Percentiles rank a stretch among this genome's conserved stretches.
Conservation (phyloP, 2,113 vertebrate genomes). For the Pygoscelis adeliae region DNA sequence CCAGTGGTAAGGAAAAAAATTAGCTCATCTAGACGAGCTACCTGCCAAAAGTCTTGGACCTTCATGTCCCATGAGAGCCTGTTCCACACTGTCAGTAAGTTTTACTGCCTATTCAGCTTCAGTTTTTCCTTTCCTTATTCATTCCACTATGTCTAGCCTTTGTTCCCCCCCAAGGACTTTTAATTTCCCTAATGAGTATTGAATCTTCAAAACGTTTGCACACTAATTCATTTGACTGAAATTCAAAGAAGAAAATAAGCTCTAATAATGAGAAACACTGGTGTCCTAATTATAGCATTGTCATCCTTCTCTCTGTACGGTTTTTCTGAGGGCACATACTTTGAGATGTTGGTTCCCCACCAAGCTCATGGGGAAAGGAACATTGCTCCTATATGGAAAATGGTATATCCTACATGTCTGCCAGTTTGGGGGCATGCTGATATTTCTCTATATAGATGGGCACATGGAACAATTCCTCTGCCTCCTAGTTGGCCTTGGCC, state of each 20-base stretch:
- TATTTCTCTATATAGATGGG: background rate
- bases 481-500: background rate
- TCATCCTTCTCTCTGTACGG: background rate
- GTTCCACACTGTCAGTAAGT: background rate
- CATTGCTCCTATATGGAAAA: background rate
- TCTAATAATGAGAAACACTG: background rate
- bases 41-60: background rate
- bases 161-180: background rate
- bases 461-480: background rate
- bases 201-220: background rate
- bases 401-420: background rate
- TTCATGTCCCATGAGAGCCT: background rate
- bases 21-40: background rate
- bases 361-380: background rate
- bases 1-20: background rate
- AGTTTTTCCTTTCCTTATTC: conserved; percentile 1
- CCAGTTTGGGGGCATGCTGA: background rate
- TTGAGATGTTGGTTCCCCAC: background rate
- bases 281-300: background rate
- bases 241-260: background rate
- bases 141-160: background rate
- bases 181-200: background rate
- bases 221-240: background rate
- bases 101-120: background rate
- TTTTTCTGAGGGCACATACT: background rate